Conservation (phyloP, 2,797 vertebrate species). For the Onychomys arenicola region DNA sequence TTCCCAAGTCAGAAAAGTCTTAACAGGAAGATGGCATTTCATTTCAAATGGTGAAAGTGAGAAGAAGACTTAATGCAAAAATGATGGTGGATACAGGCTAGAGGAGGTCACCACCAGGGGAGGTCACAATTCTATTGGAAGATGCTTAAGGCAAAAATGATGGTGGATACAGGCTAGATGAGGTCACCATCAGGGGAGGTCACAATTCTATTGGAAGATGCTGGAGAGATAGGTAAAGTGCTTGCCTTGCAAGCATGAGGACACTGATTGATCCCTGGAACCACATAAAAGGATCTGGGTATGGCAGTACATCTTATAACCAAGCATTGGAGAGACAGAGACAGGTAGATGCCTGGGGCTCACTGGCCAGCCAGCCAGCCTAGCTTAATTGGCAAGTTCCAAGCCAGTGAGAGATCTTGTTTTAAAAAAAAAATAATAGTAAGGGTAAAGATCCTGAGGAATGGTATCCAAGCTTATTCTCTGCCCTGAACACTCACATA, state of each 20-base stretch:
- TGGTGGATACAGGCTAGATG: too few species aligned
- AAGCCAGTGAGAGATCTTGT: neutral
- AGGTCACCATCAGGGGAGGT: too few species aligned
- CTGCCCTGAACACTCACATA: neutral
- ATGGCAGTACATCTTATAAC: neutral
- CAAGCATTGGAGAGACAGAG: neutral
- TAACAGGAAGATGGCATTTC: neutral
- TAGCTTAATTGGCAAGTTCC: neutral
- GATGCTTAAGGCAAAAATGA: too few species aligned
- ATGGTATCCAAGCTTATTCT: neutral
- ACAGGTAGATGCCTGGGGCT: neutral
- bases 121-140: too few species aligned
- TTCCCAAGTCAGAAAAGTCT: neutral
- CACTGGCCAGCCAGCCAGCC: neutral
- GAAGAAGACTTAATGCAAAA: too few species aligned
- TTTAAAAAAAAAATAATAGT: neutral
- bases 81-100: too few species aligned
- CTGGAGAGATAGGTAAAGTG: neutral
- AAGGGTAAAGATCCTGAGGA: neutral
- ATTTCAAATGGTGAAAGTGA: neutral
- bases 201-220: neutral
- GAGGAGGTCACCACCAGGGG: too few species aligned
- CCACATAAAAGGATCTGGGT: neutral
- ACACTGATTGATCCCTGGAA: neutral
- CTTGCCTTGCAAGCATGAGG: neutral